phyloP scores from a whole-genome alignment of 2,113 vertebrate species.

The Sturnus vulgaris region DNA sequence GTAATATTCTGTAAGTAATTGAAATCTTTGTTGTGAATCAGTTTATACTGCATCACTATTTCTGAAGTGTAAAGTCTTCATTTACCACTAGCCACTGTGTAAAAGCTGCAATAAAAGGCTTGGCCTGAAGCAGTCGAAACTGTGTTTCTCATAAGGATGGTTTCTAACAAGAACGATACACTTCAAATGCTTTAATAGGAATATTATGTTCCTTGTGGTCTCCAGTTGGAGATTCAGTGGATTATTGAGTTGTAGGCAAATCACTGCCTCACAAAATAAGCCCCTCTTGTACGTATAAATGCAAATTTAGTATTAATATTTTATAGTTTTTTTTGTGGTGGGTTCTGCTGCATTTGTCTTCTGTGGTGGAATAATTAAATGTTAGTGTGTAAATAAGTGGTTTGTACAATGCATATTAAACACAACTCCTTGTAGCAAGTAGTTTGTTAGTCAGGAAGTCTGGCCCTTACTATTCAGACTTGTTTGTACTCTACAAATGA shows the following conservation, averaged over 20 bases:
- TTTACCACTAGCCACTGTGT: not conserved
- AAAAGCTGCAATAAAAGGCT: not conserved
- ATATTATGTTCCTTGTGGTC: not conserved
- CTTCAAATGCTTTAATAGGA: not conserved
- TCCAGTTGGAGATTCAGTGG: not conserved
- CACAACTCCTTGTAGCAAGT: not conserved
- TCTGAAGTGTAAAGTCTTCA: not conserved
- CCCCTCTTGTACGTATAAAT: not conserved
- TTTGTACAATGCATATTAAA: not conserved
- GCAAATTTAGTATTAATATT: not conserved
- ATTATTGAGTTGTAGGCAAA: not conserved
- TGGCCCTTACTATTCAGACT: not conserved
- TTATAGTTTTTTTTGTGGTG: not conserved
- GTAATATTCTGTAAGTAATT: slow-evolving; percentile 7
- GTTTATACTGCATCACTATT: not conserved
- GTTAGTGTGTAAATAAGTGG: not conserved
- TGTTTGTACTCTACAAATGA: not conserved
- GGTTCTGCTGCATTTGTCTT: not conserved
- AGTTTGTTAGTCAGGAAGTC: not conserved
- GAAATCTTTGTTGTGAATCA: not conserved
- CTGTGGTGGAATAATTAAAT: not conserved
- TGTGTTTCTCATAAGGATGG: not conserved
- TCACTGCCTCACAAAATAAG: not conserved
- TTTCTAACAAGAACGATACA: not conserved
- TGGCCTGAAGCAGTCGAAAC: not conserved